Evolutionary conservation across 2,888 invertebrate species (phyloP).

Genomic region (Geophilus truncorum): DNA sequence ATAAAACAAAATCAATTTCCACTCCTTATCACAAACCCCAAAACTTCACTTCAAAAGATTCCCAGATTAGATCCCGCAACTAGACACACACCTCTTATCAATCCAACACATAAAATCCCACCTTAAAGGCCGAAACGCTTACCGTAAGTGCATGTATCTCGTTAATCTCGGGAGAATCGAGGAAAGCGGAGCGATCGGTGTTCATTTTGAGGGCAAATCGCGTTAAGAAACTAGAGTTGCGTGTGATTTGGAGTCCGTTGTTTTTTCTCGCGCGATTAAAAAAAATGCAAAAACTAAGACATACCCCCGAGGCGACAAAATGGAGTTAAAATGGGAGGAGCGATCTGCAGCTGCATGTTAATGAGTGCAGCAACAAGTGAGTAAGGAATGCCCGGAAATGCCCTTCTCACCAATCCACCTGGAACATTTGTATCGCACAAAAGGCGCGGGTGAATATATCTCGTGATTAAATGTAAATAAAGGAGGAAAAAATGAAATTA

Average conservation of each 20-base stretch:
- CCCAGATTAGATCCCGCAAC: not conserved
- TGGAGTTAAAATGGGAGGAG: slow-evolving; percentile 17
- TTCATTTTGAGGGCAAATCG: not conserved
- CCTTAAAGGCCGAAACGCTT: not conserved
- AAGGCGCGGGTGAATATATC: not conserved
- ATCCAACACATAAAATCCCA: not conserved
- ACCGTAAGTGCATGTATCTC: not conserved
- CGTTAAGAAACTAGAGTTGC: not conserved
- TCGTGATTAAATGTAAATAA: not conserved
- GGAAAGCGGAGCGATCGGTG: not conserved
- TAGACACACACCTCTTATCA: not conserved
- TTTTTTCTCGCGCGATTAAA: not conserved
- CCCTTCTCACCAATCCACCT: not conserved
- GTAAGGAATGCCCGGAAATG: slow-evolving; percentile 13
- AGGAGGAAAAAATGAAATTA: not conserved
- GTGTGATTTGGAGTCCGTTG: not conserved
- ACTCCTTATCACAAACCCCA: no score
- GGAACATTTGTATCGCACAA: slow-evolving; percentile 4
- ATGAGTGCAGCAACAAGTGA: slow-evolving; percentile 1
- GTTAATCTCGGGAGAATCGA: not conserved
- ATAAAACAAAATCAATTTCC: no score
- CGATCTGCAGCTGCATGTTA: not conserved
- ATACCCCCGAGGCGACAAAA: not conserved
- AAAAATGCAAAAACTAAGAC: not conserved
- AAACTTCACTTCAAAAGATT: no score